Percentiles rank a stretch among this genome's conserved stretches.
Conservation (phyloP, 1,140 invertebrate species). For the Wasmannia auropunctata region DNA sequence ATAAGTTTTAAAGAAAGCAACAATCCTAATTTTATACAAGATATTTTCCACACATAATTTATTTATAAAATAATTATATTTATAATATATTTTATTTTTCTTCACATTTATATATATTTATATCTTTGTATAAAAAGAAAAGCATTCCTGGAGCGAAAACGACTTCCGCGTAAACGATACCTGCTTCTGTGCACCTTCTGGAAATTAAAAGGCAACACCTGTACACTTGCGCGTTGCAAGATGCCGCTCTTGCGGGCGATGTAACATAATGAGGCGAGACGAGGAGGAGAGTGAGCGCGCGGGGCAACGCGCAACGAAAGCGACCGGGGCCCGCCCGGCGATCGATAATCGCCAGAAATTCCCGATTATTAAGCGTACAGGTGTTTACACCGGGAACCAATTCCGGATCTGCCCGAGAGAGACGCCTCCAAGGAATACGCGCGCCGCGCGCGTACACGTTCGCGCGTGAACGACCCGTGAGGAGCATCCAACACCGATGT, state of each 20-base stretch:
- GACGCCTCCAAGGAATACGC: slow-evolving; percentile 31
- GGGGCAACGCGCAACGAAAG: slow-evolving; percentile 6
- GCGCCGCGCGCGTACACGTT: neutral
- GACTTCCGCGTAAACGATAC: slow-evolving; percentile 71
- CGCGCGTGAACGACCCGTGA: slow-evolving; percentile 5
- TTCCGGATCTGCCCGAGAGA: slow-evolving; percentile 32
- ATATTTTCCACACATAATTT: neutral
- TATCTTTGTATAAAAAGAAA: slow-evolving; percentile 10
- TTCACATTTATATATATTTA: neutral
- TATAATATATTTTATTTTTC: neutral
- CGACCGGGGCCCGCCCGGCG: neutral
- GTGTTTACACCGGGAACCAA: slow-evolving; percentile 61
- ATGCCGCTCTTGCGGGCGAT: slow-evolving; percentile 37
- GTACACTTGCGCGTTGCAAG: slow-evolving; percentile 53
- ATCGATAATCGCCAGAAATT: slow-evolving; percentile 45
- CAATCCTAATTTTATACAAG: neutral
- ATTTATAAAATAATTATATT: neutral
- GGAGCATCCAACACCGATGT: neutral
- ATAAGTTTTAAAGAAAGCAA: neutral
- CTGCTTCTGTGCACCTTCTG: slow-evolving; percentile 62
- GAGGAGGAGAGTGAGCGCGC: slow-evolving; percentile 3
- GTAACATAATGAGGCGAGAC: slow-evolving; percentile 46
- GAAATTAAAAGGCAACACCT: slow-evolving; percentile 76
- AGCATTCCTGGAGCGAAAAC: slow-evolving; percentile 36
- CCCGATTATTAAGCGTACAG: slow-evolving; percentile 63